Conservation (phyloP, 1,140 invertebrate genomes). For the Drosophila obscura region DNA sequence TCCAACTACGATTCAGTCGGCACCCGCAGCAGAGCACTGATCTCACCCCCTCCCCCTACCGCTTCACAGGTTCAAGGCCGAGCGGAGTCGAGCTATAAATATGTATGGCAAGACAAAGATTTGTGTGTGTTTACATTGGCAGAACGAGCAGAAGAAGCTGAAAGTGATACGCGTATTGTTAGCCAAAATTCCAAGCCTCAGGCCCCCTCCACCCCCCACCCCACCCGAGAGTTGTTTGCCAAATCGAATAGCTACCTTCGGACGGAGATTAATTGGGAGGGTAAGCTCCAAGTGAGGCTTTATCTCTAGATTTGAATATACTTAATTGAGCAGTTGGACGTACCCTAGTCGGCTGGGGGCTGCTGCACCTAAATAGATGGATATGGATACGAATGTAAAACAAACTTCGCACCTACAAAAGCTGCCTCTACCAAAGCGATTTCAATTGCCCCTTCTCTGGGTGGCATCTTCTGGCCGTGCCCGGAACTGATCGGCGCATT, state of each 20-base stretch:
- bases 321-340: conserved; percentile 7
- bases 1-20: no score
- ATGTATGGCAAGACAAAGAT: conserved; percentile 6
- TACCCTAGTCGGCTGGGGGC: neutral
- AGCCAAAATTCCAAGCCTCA: neutral
- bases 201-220: no score
- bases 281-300: neutral
- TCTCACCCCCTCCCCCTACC: no score
- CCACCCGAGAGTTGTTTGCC: conserved; percentile 38
- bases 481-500: conserved; percentile 46
- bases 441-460: neutral
- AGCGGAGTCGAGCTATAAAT: conserved; percentile 4
- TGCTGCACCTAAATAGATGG: neutral
- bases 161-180: conserved; percentile 23
- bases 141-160: conserved; percentile 10
- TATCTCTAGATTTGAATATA: conserved; percentile 25
- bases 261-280: conserved; percentile 34
- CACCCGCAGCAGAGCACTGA: neutral
- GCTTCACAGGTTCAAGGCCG: conserved; percentile 37
- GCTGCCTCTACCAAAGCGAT: no score
- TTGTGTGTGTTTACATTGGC: conserved; percentile 35
- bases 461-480: neutral
- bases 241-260: conserved; percentile 27
- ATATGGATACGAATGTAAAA: neutral
- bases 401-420: neutral